A percentile compares a stretch with the other conserved stretches of the same genome.
Conservation (phyloP, 2,888 invertebrate species). For the Synanthedon vespiformis region DNA sequence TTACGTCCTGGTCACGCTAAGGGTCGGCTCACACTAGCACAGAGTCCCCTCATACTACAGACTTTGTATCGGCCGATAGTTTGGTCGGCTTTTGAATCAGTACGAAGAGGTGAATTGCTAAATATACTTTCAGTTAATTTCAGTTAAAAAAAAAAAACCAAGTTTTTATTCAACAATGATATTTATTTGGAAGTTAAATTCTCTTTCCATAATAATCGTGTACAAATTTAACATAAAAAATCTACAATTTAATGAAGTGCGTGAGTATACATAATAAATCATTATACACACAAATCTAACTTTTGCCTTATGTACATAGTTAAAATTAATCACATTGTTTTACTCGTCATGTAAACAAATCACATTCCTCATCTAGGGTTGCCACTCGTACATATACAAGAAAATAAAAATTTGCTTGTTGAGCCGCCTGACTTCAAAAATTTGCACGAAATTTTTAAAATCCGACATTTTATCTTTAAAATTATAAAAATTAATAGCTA, state of each 20-base stretch:
- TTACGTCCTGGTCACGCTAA: no score
- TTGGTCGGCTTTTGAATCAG: no score
- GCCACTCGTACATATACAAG: constrained; percentile 5
- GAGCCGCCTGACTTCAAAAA: no score
- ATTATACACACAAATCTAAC: constrained; percentile 7
- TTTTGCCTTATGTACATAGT: constrained; percentile 6
- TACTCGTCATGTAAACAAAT: constrained; percentile 4
- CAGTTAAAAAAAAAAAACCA: constrained; percentile 12
- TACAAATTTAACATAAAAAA: constrained; percentile 45
- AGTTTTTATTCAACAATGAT: constrained; percentile 54
- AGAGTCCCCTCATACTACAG: no score
- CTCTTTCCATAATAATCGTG: constrained; percentile 18
- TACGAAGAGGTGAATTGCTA: no score
- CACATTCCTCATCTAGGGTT: constrained; percentile 6
- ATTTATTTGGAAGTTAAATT: constrained; percentile 63
- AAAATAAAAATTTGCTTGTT: no score
- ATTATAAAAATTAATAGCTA: no score
- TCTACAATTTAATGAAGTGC: constrained; percentile 38
- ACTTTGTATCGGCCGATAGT: no score
- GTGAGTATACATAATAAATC: constrained; percentile 6
- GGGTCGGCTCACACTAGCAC: no score
- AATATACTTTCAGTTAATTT: no score
- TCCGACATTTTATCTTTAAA: no score
- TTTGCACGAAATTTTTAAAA: no score
- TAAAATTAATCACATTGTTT: not conserved